Percentiles rank a stretch among this genome's conserved stretches.
Conservation (phyloP, 2,888 invertebrate species). For the Spodoptera picta region DNA sequence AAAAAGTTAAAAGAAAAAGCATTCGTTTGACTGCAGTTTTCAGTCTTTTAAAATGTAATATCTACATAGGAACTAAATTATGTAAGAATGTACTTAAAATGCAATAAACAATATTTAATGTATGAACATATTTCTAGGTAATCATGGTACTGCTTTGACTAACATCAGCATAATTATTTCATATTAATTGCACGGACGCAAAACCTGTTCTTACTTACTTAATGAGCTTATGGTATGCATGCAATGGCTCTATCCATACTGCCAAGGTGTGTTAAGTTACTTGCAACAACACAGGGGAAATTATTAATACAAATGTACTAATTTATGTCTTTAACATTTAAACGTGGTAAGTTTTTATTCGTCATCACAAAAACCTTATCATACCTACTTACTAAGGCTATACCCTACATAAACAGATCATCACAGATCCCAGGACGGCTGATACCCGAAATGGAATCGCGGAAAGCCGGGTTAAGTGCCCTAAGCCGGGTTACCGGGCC, state of each 20-base stretch:
- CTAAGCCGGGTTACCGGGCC: too few relatives aligned
- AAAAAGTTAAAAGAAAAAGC: too few relatives aligned
- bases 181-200: slow-evolving; percentile 37
- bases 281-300: slow-evolving; percentile 44
- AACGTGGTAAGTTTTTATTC: too few relatives aligned
- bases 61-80: background rate
- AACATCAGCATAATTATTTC: slow-evolving; percentile 48
- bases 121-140: slow-evolving; percentile 30
- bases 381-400: too few relatives aligned
- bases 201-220: slow-evolving; percentile 48
- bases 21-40: too few relatives aligned
- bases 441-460: too few relatives aligned
- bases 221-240: slow-evolving; percentile 30
- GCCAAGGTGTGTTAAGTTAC: slow-evolving; percentile 35
- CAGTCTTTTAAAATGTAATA: too few relatives aligned
- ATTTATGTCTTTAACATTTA: too few relatives aligned
- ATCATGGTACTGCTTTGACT: slow-evolving; percentile 49
- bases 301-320: background rate
- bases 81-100: slow-evolving; percentile 8
- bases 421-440: too few relatives aligned
- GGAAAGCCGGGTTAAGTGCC: too few relatives aligned
- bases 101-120: slow-evolving; percentile 33
- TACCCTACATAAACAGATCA: too few relatives aligned
- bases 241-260: slow-evolving; percentile 26
- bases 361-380: too few relatives aligned